Evolutionary conservation across 1,140 invertebrate genomes (phyloP), one percentile per base, ranked within the genome.

Genomic region (Cherax quadricarinatus): DNA sequence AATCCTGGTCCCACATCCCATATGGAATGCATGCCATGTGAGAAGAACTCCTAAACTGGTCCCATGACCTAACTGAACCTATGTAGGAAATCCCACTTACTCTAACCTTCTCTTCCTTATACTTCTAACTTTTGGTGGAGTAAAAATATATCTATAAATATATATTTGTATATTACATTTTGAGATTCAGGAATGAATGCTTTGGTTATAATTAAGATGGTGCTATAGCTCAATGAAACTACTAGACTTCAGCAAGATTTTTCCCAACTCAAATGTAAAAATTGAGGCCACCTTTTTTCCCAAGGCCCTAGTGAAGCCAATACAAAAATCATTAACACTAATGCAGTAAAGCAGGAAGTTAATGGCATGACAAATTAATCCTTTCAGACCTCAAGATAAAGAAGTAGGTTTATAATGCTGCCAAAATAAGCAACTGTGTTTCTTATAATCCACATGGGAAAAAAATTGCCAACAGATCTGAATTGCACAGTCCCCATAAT

Each of bases 61-160:
- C 70, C 70, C 24, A 75, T 10, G 24, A 4, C 70, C 70, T 30
- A 6, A 75, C 70, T 75, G 24, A 21, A 75, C 16, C 70, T 30
- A 75, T 75, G 70, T 10, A 75, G 4, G 24, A 75, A 10, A 24
- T 30, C 70, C n/a, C 12, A 75, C 70, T 75, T 41, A n/a, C 70
- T 12, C 24, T 75, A 21, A 75, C 0, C 6, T 21, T 30, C 70
- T 30, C 70, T 75, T 75, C 6, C 70, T 30, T 30, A 75, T 30
- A 75, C 70, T 30, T 30, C 24, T 9, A 24, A 10, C 70, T 75
- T n/a, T 75, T 24, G 70, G 21, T 75, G 70, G 70, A 75, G 70
- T 75, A 75, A 75, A 75, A 75, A 75, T 75, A 75, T 75, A 75
- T 75, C 70, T 75, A 75, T 75, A 75, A 30, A 75, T 75, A 75